Evolutionary conservation across 2,113 vertebrate genomes (phyloP).

Genomic region (Hyperoodon ampullatus): DNA sequence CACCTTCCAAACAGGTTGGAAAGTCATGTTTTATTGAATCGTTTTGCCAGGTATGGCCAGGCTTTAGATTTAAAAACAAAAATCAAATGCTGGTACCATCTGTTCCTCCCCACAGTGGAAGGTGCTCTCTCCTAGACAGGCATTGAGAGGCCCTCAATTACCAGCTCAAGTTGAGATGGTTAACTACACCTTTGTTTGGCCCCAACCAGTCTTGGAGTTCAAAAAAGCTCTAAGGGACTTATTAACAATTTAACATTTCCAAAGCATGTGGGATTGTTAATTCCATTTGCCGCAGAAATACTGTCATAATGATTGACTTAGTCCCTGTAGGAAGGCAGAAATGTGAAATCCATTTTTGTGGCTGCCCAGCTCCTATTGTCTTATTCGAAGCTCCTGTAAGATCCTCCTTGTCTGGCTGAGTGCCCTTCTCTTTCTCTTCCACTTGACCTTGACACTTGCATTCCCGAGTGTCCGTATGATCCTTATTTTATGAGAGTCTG

Average conservation of each 20-base stretch:
- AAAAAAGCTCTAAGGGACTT: conserved; percentile 48
- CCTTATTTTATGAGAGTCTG: not conserved
- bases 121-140: not conserved
- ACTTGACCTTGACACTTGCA: not conserved
- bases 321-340: not conserved
- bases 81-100: not conserved
- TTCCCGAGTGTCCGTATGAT: not conserved
- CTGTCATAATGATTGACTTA: conserved; percentile 49
- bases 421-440: not conserved
- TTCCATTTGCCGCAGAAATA: conserved; percentile 42
- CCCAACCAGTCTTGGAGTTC: conserved; percentile 12
- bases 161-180: not conserved
- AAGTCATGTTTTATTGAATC: conserved; percentile 14
- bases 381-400: not conserved
- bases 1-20: not conserved
- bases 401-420: not conserved
- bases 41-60: not conserved
- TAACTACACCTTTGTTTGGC: not conserved
- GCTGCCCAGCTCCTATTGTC: not conserved
- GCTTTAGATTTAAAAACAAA: not conserved
- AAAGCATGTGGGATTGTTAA: conserved; percentile 51
- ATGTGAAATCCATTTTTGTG: not conserved
- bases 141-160: conserved; percentile 26
- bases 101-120: not conserved
- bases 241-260: conserved; percentile 67